Evolutionary conservation across 2,797 vertebrate species (phyloP), one percentile per base, ranked within the genome.

Genomic region (Anableps anableps): DNA sequence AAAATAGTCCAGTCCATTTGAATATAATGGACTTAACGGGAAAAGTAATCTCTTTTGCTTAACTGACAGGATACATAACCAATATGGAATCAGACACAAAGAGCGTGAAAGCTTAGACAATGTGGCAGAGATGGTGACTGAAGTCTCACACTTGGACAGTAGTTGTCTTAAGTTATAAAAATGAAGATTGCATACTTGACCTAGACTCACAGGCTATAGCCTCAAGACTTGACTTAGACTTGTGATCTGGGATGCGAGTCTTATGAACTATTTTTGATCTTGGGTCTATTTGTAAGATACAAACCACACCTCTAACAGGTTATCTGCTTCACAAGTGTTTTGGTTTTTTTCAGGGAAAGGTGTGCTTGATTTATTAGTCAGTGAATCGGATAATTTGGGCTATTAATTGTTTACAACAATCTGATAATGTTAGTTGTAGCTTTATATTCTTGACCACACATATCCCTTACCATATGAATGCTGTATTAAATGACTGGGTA

Each of bases 11-110:
- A 38, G 82, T 80, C 92, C 91, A 92, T 91, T 92, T 90, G 88
- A 92, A 93, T 94, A 92, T 94, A 94, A 95, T 95, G 93, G 94
- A 91, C 91, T 86, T 93, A 94, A 91, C 93, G 91, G 93, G 93
- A 94, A 94, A 91, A 88, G 85, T 92, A 89, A 88, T 86, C 88
- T 85, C 79, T 79, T 53, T 81, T 89, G 82, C 84, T 89, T 89
- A 84, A 88, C 83, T 83, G 83, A 90, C 76, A 85, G 81, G 83
- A 82, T 92, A 62, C 31, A 79, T 81, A 72, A 31, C 74, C 0
- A 80, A 16, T 82, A 86, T 83, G 85, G 83, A 89, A 88, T 89
- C 83, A 74, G 85, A 79, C 86, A 82, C 80, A 85, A 90, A 60
- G 82, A 86, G 91, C 90, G 92, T 86, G 89, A 93, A 93, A 83